Evolutionary conservation across 1,140 invertebrate genomes (phyloP), one percentile per base, ranked within the genome.

Genomic region (Schlechtendalia chinensis): DNA sequence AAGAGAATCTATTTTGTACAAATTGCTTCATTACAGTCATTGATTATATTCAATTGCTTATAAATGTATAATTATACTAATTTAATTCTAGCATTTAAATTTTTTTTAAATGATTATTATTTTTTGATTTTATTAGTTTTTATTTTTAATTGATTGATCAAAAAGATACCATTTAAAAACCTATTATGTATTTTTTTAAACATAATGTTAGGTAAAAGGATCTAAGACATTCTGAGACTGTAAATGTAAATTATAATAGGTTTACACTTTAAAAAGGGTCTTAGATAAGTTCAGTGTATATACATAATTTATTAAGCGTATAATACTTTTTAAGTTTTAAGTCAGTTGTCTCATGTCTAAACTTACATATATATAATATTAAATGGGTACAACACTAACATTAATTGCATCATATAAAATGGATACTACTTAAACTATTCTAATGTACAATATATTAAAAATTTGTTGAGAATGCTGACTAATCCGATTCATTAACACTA

Each of bases 401-500:
- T 12, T 67, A 14, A 67, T 67, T 67, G 5, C 39, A 45, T 22
- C 32, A 50, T 24, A 24, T 17, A 69, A 47, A 69, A 69, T 16
- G 0, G 16, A 67, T 47, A 53, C 47, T 12, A 11, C 8, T 71
- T 4, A n/a, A n/a, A 24, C 19, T 69, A 27, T 47, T 17, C 17
- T 14, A 47, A 17, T 29, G 22, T 27, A 50, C 1, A 24, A 71
- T 50, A 53, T 22, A 22, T 19, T 53, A 53, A 53, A 22, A 74
- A 56, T 56, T n/a, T 11, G 58, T 14, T 47, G 3, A 8, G 19
- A 45, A 67, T 24, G 24, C 14, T 24, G 12, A 77, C 22, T 79
- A 79, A 47, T 79, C 56, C 19, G 75, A 61, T 79, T 79, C 75
- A 61, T 79, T 58, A 24, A 79, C 75, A 61, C 56, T 79, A 63